Percentiles rank a stretch among this genome's conserved stretches.
Conservation (phyloP, 2,797 vertebrate genomes). For the Liparis tanakae region DNA sequence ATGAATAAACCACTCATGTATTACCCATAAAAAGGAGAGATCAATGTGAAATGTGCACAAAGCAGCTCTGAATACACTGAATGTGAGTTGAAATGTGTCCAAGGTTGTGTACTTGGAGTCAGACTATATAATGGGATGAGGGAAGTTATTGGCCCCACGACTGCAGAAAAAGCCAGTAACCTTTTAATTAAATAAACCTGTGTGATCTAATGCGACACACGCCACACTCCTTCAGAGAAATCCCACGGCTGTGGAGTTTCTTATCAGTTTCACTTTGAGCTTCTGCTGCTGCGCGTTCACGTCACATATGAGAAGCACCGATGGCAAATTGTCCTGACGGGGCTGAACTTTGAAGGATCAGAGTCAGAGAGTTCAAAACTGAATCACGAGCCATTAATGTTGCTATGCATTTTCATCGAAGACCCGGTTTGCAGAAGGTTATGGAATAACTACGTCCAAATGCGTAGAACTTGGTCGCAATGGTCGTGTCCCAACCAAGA, state of each 20-base stretch:
- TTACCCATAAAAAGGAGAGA: constrained; percentile 9
- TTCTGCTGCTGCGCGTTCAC: not conserved
- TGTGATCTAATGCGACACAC: constrained; percentile 11
- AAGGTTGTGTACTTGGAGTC: constrained; percentile 31
- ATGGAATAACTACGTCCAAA: not conserved
- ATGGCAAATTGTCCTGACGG: constrained; percentile 4
- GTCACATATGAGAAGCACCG: not conserved
- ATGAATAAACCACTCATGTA: constrained; percentile 27
- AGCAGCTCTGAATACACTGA: constrained; percentile 19
- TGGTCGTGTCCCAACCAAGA: not conserved
- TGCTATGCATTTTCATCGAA: not conserved
- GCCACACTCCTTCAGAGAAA: constrained; percentile 5
- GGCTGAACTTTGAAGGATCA: constrained; percentile 19
- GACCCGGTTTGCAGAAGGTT: not conserved
- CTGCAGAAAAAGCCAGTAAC: constrained; percentile 5
- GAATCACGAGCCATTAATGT: constrained; percentile 1
- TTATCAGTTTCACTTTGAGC: constrained; percentile 14
- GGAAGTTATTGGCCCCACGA: constrained; percentile 11
- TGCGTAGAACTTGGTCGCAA: not conserved
- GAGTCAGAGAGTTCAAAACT: not conserved
- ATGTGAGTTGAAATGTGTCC: constrained; percentile 29
- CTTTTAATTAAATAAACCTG: constrained; percentile 8
- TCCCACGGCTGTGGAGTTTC: not conserved
- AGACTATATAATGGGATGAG: constrained; percentile 27
- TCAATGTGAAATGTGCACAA: constrained; percentile 27